Conservation (phyloP, 1,140 invertebrate genomes). For the Brachionus asplanchnoidis region DNA sequence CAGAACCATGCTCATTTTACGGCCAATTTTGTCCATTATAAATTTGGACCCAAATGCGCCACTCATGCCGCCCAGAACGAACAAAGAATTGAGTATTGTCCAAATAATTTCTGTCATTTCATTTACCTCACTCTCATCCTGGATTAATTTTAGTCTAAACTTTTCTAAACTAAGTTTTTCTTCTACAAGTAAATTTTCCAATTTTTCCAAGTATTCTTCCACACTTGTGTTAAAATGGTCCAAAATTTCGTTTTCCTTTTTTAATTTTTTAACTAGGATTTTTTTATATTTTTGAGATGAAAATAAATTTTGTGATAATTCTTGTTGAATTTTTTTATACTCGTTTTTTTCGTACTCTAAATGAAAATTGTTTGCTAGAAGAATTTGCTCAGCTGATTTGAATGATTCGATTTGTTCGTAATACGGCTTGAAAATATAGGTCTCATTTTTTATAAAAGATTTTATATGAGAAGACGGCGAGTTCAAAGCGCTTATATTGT, state of each 20-base stretch:
- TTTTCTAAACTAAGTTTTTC: not conserved
- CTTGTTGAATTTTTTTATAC: not conserved
- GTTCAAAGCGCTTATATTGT: constrained; percentile 23
- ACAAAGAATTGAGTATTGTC: constrained; percentile 14
- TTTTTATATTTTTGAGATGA: not conserved
- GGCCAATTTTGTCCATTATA: constrained; percentile 2
- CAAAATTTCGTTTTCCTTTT: not conserved
- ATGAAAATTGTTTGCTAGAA: not conserved
- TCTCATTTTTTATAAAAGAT: constrained; percentile 4
- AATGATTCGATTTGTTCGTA: not conserved
- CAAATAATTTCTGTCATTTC: not conserved
- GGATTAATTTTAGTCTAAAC: not conserved
- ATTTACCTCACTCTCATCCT: not conserved
- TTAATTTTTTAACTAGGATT: not conserved
- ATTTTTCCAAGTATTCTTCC: not conserved
- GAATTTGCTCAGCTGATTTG: not conserved
- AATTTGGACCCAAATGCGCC: constrained; percentile 14
- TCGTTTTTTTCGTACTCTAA: not conserved
- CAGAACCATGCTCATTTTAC: not conserved
- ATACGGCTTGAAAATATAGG: not conserved
- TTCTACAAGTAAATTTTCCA: not conserved
- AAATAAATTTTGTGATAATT: not conserved
- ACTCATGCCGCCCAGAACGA: constrained; percentile 31
- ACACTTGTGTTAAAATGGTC: not conserved
- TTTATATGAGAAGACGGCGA: constrained; percentile 1